These are phyloP conservation scores for Anguilla anguilla DNA, from an alignment of 2,797 vertebrate genomes.

Conservation along the genomic window DNA sequence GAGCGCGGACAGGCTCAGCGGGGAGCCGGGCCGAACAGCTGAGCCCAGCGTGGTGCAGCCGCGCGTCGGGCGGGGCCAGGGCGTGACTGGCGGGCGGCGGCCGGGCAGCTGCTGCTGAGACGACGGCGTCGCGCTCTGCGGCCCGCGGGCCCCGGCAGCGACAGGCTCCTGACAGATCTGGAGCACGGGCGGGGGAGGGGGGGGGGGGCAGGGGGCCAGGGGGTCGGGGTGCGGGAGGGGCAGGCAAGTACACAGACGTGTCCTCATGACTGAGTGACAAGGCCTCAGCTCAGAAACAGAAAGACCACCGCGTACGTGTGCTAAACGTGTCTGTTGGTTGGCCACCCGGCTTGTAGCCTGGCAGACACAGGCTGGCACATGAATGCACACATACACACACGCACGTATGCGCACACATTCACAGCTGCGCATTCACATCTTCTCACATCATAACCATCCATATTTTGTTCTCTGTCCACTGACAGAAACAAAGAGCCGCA, in stretches of 20 bases:
- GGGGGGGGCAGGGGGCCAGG: neutral
- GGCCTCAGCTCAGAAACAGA: neutral
- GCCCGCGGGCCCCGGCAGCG: neutral
- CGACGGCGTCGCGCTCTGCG: neutral
- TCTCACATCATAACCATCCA: neutral
- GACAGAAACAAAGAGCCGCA: neutral
- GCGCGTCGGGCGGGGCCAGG: neutral
- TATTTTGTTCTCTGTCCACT: neutral
- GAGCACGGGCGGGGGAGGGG: neutral
- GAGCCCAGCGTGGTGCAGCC: neutral
- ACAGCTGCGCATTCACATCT: neutral
- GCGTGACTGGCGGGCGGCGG: neutral
- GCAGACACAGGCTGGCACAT: neutral
- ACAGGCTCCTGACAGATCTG: conserved; percentile 4
- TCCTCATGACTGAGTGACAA: neutral
- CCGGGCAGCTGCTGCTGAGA: neutral
- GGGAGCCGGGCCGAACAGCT: neutral
- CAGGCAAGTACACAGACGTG: neutral
- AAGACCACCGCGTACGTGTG: neutral
- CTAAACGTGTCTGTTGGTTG: neutral
- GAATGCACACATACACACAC: neutral
- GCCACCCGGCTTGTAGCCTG: neutral
- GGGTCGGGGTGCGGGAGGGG: neutral
- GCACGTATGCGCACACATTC: neutral
- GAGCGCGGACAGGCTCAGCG: neutral